Evolutionary conservation across 2,888 invertebrate genomes (phyloP).

Genomic region (Platypus cylindrus): DNA sequence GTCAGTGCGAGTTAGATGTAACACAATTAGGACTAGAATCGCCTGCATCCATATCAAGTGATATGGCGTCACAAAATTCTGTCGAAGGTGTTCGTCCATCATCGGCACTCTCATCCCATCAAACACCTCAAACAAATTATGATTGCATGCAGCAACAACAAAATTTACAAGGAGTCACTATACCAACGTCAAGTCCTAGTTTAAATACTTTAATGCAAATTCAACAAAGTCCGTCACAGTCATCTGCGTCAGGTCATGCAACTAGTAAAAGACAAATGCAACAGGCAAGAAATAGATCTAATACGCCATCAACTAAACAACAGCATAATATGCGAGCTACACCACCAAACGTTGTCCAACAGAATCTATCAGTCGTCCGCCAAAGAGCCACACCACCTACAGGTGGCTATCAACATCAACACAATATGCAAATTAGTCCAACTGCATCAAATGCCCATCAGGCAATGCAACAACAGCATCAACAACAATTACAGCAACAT

Average conservation of each 20-base stretch:
- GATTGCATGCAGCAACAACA: conserved; percentile 65
- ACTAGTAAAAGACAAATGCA: conserved; percentile 26
- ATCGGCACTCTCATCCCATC: conserved; percentile 39
- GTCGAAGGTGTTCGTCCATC: conserved; percentile 48
- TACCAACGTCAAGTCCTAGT: conserved; percentile 37
- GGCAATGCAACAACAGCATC: conserved; percentile 26
- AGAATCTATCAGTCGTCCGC: conserved; percentile 17
- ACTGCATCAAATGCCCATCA: conserved; percentile 22
- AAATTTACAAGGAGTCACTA: conserved; percentile 24
- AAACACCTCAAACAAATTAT: conserved; percentile 37
- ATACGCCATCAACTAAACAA: conserved; percentile 32
- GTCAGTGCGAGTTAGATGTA: conserved; percentile 70
- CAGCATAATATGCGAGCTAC: conserved; percentile 19
- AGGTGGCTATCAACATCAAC: conserved; percentile 26
- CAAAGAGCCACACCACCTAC: conserved; percentile 32
- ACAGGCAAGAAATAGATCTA: conserved; percentile 26
- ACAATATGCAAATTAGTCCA: conserved; percentile 31
- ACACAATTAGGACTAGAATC: conserved; percentile 76
- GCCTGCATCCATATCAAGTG: conserved; percentile 76
- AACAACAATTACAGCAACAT: conserved; percentile 30
- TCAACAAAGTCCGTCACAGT: conserved; percentile 28
- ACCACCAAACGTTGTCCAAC: conserved; percentile 21
- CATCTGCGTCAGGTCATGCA: conserved; percentile 20
- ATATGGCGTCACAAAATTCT: conserved; percentile 64
- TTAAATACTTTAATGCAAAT: conserved; percentile 28